Evolutionary conservation across 2,888 invertebrate genomes (phyloP), one percentile per base, ranked within the genome.

Genomic region (Erebia epiphron): DNA sequence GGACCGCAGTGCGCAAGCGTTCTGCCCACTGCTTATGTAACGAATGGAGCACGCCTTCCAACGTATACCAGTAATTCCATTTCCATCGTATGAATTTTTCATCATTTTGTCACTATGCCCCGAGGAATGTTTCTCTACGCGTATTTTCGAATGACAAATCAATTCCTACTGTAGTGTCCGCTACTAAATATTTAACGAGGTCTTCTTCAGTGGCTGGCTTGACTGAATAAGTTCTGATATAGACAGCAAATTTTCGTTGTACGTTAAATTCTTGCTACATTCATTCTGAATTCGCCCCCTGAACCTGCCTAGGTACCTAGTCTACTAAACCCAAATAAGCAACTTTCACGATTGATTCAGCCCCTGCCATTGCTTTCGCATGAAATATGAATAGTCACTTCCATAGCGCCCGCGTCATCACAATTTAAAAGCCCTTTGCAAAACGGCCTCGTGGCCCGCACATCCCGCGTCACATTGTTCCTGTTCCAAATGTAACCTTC

Each of bases 21-120:
- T 81, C 77, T 83, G 82, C 83, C 82, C 84, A 83, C 82, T 83
- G 83, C 87, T 92, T 92, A 93, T 88, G 88, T 92, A 93, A 93
- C 87, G 78, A 82, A 82, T 79, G 78, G 83, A 80, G 81, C 82
- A 84, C 83, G 84, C 82, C 82, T 80, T 75, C 69, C 68, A 75
- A 75, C 73, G 75, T 71, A 72, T 70, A 75, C 72, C 70, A 70
- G 73, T 75, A 72, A 72, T 77, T 79, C 75, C 76, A 78, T 76
- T 79, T 76, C 74, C 77, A 75, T 73, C 76, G 73, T 78, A 85
- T 86, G 82, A 86, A 86, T 86, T 83, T 85, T 85, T 82, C 82
- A 85, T 82, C 78, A 79, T 68, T 35, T 57, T 58, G 46, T n/a
- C 18, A 64, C 35, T 49, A 14, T 62, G 18, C 41, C 49, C 46